A percentile compares a stretch with the other conserved stretches of the same genome.
Conservation (phyloP, 2,797 vertebrate species). For the Cheirogaleus major region DNA sequence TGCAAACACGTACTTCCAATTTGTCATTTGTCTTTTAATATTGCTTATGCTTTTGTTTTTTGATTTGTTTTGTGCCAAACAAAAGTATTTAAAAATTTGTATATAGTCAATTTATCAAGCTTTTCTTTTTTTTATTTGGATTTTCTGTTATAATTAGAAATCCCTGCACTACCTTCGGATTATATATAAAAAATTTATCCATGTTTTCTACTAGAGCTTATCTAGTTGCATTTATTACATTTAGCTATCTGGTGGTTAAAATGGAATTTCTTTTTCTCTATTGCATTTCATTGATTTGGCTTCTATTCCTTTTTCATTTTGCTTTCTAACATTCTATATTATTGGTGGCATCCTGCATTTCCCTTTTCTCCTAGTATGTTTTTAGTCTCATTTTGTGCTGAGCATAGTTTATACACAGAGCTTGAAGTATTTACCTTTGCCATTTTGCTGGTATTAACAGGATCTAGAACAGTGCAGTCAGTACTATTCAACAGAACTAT, state of each 20-base stretch:
- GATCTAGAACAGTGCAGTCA: not conserved
- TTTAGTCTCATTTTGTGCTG: not conserved
- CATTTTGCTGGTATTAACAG: not conserved
- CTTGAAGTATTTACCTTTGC: not conserved
- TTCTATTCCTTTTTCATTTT: not conserved
- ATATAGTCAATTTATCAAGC: not conserved
- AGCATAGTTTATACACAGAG: not conserved
- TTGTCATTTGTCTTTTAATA: not conserved
- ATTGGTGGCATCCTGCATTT: not conserved
- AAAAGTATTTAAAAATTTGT: not conserved
- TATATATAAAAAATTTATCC: not conserved
- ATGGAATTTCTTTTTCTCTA: not conserved
- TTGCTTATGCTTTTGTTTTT: not conserved
- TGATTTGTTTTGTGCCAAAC: not conserved
- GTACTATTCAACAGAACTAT: not conserved
- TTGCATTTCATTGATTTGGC: not conserved
- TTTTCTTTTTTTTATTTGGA: not conserved
- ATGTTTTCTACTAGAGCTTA: not conserved
- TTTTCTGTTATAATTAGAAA: not conserved
- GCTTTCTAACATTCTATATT: not conserved
- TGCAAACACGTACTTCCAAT: not conserved
- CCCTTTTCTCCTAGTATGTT: too few species aligned
- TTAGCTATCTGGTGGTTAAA: not conserved
- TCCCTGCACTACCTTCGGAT: not conserved
- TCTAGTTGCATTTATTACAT: not conserved